Base-by-base conservation (phyloP, 2,113 vertebrate species). In the Macrotus californicus region DNA sequence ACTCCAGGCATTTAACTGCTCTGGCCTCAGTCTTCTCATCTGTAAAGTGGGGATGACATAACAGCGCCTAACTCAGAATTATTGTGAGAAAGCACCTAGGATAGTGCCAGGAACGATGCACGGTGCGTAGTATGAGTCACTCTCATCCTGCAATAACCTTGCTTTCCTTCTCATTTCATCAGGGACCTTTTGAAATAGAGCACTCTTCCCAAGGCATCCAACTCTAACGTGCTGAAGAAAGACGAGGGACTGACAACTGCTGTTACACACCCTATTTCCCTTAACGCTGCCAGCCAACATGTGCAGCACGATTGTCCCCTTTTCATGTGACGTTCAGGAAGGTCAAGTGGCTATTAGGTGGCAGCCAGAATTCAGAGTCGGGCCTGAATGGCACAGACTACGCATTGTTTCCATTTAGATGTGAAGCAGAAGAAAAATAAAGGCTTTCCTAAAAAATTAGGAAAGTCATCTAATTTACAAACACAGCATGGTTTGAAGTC, bases 91-190 rank as follows among this genome's bases (percentile, higher is more conserved):
- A 76, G 66, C n/a, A 56, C 52, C 89, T 59, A 72, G 34, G 86
- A 56, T 2, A 36, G 26, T 46, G 39, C 3, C 24, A 50, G 12
- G 29, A 43, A 46, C 19, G 36, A 56, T 22, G 93, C 75, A 61
- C 0, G 36, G 22, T 21, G 34, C 41, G 72, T 19, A 72, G 46
- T 50, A 81, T 69, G 36, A 87, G 50, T 66, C 75, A 43, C 46
- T 34, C 29, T 72, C 43, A 1, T 39, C 16, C 64, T 61, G 12
- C 2, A 16, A 50, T 93, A 87, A 72, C 14, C 29, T 7, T 46
- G 24, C 13, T 89, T 87, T 75, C 81, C 75, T 89, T 85, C 79
- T 77, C 91, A 12, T 54, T 89, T 92, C 34, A 93, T 82, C 86
- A 82, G 64, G 36, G 46, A 66, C 18, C 50, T 84, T 88, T 73